Percentiles rank a stretch among this genome's conserved stretches.
These are phyloP conservation scores for Phalacrocorax brasilianus DNA, from an alignment of 2,113 vertebrate genomes.

Conservation along the genomic window DNA sequence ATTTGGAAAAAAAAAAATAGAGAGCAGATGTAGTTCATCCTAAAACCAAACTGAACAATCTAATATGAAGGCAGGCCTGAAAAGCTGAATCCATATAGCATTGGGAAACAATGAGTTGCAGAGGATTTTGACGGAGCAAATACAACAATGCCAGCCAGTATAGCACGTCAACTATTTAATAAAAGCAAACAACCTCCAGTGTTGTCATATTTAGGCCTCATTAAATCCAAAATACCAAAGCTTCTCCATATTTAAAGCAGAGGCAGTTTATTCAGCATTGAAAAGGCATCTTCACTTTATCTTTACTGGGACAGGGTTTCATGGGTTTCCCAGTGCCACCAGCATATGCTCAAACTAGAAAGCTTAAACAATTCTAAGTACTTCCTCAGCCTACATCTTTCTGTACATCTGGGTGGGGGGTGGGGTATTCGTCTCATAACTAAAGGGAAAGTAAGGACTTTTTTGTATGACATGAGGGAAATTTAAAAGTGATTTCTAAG, in stretches of 20 bases:
- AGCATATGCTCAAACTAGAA: background rate
- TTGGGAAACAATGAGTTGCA: background rate
- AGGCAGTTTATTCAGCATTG: background rate
- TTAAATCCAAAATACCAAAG: background rate
- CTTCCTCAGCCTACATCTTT: background rate
- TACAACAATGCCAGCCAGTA: background rate
- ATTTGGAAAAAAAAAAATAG: background rate
- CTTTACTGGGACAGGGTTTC: background rate
- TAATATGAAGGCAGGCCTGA: background rate
- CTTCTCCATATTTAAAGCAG: background rate
- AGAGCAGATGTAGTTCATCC: background rate
- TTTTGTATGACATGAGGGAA: background rate
- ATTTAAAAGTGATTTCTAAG: background rate
- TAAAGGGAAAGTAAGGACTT: background rate
- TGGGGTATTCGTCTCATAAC: background rate
- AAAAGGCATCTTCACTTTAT: background rate
- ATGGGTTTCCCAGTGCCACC: background rate
- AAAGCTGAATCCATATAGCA: background rate
- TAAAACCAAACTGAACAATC: background rate
- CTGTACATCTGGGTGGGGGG: background rate
- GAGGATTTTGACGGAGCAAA: background rate
- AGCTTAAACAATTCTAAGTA: background rate
- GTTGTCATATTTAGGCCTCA: background rate
- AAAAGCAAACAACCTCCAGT: background rate
- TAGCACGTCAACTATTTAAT: background rate